Percentiles rank a stretch among this genome's conserved stretches.
These are phyloP conservation scores for Hyposoter didymator DNA, from an alignment of 2,888 invertebrate species.

Conservation along the genomic window DNA sequence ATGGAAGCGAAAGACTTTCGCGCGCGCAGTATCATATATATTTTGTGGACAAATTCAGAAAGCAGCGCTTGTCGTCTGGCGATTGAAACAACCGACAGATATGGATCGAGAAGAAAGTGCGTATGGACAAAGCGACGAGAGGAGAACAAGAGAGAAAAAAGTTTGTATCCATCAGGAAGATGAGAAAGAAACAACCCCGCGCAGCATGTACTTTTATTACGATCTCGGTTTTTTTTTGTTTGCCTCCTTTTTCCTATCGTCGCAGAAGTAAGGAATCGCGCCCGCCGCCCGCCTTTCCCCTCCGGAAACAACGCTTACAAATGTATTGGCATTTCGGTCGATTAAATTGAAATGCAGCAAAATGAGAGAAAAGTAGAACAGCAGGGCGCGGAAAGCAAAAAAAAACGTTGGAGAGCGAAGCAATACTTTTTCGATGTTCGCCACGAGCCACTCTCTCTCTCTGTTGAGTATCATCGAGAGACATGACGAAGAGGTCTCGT, in stretches of 20 bases:
- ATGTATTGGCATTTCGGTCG: slow-evolving; percentile 18
- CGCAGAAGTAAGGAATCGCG: neutral
- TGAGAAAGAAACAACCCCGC: slow-evolving; percentile 2
- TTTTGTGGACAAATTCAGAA: neutral
- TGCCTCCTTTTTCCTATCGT: neutral
- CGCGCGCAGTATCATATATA: neutral
- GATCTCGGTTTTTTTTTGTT: no score
- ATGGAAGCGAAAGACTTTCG: neutral
- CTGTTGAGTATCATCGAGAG: neutral
- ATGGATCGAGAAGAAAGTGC: neutral
- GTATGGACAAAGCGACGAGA: neutral
- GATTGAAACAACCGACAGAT: neutral
- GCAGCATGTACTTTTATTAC: neutral
- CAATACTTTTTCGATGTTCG: neutral
- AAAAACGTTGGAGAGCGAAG: neutral
- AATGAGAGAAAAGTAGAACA: neutral
- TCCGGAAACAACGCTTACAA: neutral
- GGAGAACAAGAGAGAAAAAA: neutral
- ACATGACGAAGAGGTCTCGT: neutral
- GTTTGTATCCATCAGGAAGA: slow-evolving; percentile 20
- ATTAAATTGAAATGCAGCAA: slow-evolving; percentile 4
- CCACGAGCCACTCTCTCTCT: no score
- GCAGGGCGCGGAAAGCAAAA: neutral
- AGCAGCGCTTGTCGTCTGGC: neutral
- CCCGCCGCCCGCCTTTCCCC: neutral